A percentile compares a stretch with the other conserved stretches of the same genome.
phyloP scores from a whole-genome alignment of 2,113 vertebrate species.

The Pygoscelis adeliae region DNA sequence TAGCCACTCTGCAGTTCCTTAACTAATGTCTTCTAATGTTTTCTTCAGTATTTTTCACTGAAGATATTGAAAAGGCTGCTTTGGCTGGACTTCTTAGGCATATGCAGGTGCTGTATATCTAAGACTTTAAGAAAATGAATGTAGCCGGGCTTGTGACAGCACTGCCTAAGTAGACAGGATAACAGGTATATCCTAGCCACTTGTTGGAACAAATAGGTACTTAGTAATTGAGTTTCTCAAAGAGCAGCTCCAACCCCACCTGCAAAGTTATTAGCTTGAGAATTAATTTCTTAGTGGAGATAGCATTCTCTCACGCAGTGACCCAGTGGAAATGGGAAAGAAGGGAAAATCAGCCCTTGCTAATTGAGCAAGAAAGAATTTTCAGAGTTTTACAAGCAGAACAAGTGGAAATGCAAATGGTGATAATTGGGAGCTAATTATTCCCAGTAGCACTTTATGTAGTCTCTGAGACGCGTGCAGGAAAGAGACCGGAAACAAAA shows the following conservation, averaged over 20 bases:
- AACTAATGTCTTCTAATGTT: background rate
- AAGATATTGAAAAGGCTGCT: background rate
- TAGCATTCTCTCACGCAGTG: accelerated
- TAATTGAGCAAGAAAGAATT: background rate
- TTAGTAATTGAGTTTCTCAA: background rate
- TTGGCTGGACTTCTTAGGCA: background rate
- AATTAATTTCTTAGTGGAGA: background rate
- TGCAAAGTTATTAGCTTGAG: background rate
- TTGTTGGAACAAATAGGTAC: background rate
- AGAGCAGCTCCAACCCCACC: background rate
- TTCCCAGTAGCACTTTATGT: background rate
- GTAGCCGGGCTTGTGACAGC: background rate
- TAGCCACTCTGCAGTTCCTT: background rate
- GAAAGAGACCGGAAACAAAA: background rate
- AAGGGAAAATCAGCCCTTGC: background rate
- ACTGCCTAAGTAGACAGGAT: background rate
- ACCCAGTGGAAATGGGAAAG: background rate
- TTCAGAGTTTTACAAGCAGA: background rate
- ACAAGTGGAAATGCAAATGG: background rate
- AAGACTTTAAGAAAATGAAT: background rate
- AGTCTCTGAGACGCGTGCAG: background rate
- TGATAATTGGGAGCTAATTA: background rate
- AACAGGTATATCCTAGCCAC: background rate
- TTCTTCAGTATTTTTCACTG: background rate
- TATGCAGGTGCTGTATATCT: background rate